These are phyloP conservation scores for Bucco capensis DNA, from an alignment of 2,113 vertebrate species.

Conservation along the genomic window DNA sequence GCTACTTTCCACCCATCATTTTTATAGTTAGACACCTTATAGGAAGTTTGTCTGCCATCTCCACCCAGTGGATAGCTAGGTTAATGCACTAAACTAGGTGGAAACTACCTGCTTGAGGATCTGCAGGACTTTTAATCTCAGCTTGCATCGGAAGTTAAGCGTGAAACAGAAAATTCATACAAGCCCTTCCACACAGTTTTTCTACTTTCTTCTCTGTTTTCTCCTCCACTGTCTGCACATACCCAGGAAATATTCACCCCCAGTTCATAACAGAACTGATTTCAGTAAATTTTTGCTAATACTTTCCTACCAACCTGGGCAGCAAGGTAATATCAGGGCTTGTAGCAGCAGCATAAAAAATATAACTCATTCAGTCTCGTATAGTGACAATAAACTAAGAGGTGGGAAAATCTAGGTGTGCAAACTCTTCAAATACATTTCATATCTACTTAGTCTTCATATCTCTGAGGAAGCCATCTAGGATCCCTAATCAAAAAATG, in stretches of 20 bases:
- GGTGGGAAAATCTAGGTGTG: not conserved
- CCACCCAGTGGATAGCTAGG: not conserved
- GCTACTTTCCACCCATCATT: not conserved
- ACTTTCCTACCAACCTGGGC: not conserved
- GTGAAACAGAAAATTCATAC: not conserved
- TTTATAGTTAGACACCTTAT: not conserved
- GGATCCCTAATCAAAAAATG: not conserved
- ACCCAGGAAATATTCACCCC: not conserved
- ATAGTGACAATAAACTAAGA: not conserved
- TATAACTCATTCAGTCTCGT: not conserved
- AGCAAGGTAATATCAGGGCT: not conserved
- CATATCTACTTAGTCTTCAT: not conserved
- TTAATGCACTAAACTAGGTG: not conserved
- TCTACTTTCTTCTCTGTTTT: not conserved
- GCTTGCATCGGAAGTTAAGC: not conserved
- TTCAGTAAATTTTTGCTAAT: not conserved
- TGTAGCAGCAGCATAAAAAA: not conserved
- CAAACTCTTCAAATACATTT: not conserved
- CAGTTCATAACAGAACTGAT: not conserved
- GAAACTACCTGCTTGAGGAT: not conserved
- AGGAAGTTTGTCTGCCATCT: not conserved
- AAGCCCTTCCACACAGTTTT: not conserved
- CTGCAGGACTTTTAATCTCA: not conserved
- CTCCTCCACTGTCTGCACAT: not conserved
- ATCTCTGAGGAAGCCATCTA: not conserved